Base-by-base conservation (phyloP, 2,113 vertebrate genomes). In the Glareola pratincola region DNA sequence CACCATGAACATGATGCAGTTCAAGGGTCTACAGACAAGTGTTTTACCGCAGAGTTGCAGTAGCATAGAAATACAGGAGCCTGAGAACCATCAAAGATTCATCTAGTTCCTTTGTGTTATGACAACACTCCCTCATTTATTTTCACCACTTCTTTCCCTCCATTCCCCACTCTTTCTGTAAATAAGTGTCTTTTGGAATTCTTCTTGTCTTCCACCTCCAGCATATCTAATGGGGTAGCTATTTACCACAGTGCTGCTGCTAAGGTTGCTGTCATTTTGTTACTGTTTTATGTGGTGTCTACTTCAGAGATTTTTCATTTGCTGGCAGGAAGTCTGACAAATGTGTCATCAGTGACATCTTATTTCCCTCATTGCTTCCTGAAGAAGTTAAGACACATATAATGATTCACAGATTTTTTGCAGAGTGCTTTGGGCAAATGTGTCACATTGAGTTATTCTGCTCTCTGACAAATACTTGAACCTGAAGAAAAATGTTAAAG, bases 361-460 rank as follows among this genome's bases (percentile, higher is more conserved):
- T 69, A 63, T 57, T 94, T 84, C 59, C 66, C 63, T 92, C 76
- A 60, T 36, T 62, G 56, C 69, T 90, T 93, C 85, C 80, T 83
- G 64, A 91, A 78, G 45, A 90, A 85, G 54, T 92, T 88, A 80
- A 54, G 88, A 93, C 54, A 50, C 2, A 2, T 51, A 64, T 86
- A 90, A 93, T 95, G 47, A 96, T 72, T 73, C 63, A 85, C 10
- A 57, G 45, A 24, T n/a, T 63, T 73, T 71, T 72, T 47, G 21
- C 30, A 32, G 50, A 84, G 27, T 91, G 77, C 92, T 93, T 69
- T 90, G 81, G 71, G 59, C 84, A 88, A 68, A 66, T 16, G 14
- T 71, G 67, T 69, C 82, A 79, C 85, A 66, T 72, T 88, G 91
- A 94, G 69, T 96, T 95, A 90, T 88, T 93, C 69, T 59, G 27